Percentiles rank a stretch among this genome's conserved stretches.
These are phyloP conservation scores for Antechinus stuartii DNA, from an alignment of 2,113 vertebrate species.

Conservation along the genomic window DNA sequence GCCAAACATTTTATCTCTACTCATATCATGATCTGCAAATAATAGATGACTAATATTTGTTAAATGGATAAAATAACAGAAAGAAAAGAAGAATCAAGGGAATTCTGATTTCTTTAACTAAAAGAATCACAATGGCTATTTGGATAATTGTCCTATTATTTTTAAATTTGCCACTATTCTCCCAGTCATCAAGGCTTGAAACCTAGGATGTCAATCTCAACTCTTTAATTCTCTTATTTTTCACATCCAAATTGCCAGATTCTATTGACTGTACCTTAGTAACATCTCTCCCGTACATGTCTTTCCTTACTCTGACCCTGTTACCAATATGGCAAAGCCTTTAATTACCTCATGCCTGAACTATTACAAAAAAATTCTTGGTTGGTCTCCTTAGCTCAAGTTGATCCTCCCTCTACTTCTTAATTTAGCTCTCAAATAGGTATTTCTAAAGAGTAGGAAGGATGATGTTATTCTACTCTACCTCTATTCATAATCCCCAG, in stretches of 20 bases:
- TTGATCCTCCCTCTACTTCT: not conserved
- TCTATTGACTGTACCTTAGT: not conserved
- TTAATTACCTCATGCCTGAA: not conserved
- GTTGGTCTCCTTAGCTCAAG: not conserved
- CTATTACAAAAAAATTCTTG: not conserved
- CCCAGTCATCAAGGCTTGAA: not conserved
- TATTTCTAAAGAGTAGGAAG: not conserved
- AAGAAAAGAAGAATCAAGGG: not conserved
- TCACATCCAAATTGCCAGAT: not conserved
- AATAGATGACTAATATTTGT: not conserved
- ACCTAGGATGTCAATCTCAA: not conserved
- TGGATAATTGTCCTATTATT: not conserved
- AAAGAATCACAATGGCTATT: not conserved
- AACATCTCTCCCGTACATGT: not conserved
- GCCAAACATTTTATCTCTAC: not conserved
- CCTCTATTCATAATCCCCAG: not conserved
- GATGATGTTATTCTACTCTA: not conserved
- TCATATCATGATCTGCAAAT: not conserved
- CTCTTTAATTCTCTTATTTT: not conserved
- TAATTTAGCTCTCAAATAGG: not conserved
- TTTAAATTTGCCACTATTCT: not conserved
- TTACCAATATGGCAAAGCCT: not conserved
- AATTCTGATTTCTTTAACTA: not conserved
- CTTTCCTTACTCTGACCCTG: not conserved
- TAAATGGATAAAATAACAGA: not conserved